Evolutionary conservation across 2,888 invertebrate species (phyloP), one percentile per base, ranked within the genome.

Genomic region (Coremacera marginata): DNA sequence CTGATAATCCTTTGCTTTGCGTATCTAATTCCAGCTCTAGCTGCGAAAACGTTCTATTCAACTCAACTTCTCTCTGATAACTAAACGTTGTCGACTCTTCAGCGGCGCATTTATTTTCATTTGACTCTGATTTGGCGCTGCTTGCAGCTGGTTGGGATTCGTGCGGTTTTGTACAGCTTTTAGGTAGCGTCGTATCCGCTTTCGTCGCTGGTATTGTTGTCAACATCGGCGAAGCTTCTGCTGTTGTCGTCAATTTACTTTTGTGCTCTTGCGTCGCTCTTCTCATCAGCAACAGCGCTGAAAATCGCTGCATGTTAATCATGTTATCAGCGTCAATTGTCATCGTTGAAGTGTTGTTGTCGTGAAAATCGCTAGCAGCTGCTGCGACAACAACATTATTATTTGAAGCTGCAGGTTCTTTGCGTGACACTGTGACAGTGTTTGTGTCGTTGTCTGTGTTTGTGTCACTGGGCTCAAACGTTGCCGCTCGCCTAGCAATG

Each of bases 61-160:
- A 82, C 83, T 86, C 82, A 82, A 83, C 76, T 83, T 85, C 83
- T 85, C 84, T 84, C 84, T 84, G 86, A 84, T 84, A 83, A 86
- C 86, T 86, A 82, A 86, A 80, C 78, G 80, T 80, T 81, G 84
- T 81, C 82, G 80, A 82, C 84, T 80, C 82, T 83, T 82, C 81
- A 72, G 77, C 75, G 82, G 83, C 79, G 78, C 84, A 86, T 86
- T 86, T 86, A 86, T 86, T 86, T 85, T 85, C 82, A 79, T 65
- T 79, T 70, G 77, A 79, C 78, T 79, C 74, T 74, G 77, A 77
- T 78, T 84, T 83, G 83, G 82, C 80, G 81, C 81, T 73, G 37
- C 63, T 68, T 34, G 72, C 68, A 34, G 70, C 19, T 76, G 79
- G 81, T 76, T 83, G 75, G 16, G 65, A 72, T 31, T 70, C 44